Percentiles rank a stretch among this genome's conserved stretches.
Conservation (phyloP, 2,797 vertebrate species). For the Halcyon chelicuti region DNA sequence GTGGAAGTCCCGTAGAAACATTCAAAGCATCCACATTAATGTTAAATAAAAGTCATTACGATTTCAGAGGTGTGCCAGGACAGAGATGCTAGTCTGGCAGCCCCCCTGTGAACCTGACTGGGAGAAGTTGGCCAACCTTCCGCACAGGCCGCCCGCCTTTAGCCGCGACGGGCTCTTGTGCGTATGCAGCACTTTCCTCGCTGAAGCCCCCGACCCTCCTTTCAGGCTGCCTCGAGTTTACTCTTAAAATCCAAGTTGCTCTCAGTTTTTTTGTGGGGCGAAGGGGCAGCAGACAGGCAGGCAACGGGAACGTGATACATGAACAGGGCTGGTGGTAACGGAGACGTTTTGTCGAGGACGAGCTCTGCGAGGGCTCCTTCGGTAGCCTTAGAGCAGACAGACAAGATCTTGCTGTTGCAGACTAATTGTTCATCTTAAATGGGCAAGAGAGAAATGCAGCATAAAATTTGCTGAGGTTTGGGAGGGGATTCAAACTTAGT, state of each 20-base stretch:
- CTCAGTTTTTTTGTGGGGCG: background rate
- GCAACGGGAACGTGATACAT: background rate
- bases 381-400: background rate
- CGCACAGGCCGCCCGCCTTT: background rate
- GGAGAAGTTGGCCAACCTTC: constrained; percentile 28
- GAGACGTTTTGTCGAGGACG: background rate
- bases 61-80: constrained; percentile 53
- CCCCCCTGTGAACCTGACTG: background rate
- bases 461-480: background rate
- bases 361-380: background rate
- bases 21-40: constrained; percentile 60
- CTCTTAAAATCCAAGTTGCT: background rate
- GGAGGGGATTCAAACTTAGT: background rate
- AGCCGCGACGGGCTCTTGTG: background rate
- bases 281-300: constrained; percentile 35
- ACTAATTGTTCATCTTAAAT: background rate
- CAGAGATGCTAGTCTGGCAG: constrained; percentile 29
- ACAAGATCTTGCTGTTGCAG: background rate
- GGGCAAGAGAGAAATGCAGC: background rate
- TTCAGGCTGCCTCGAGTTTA: background rate
- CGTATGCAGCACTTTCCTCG: background rate
- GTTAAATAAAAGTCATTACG: constrained; percentile 71
- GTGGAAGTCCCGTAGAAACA: constrained; percentile 46
- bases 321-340: background rate
- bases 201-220: background rate